Percentiles rank a stretch among this genome's conserved stretches.
phyloP scores from a whole-genome alignment of 2,797 vertebrate species.

The Pterois miles region DNA sequence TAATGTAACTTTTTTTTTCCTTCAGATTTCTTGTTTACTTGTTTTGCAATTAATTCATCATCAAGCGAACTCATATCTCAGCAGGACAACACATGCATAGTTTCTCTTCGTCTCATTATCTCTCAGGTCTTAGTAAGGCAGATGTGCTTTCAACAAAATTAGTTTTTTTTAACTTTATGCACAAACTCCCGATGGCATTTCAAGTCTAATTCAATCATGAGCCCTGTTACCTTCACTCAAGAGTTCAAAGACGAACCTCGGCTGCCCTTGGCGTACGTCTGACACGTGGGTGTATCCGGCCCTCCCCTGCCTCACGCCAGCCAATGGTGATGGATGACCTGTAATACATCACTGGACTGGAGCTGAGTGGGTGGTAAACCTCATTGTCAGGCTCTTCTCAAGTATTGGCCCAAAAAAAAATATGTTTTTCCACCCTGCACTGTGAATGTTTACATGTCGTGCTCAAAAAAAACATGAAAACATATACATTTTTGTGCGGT shows the following conservation, averaged over 20 bases:
- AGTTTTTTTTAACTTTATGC: slow-evolving; percentile 51
- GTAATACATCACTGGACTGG: slow-evolving; percentile 42
- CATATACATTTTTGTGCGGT: too few species aligned
- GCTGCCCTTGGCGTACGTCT: slow-evolving; percentile 34
- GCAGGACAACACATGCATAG: slow-evolving; percentile 13
- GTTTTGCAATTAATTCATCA: slow-evolving; percentile 44
- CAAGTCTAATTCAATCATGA: slow-evolving; percentile 49
- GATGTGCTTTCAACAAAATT: slow-evolving; percentile 40
- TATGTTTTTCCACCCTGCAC: too few species aligned
- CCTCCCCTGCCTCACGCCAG: slow-evolving; percentile 12
- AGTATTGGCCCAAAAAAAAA: too few species aligned
- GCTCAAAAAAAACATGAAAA: too few species aligned
- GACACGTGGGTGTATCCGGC: slow-evolving; percentile 35
- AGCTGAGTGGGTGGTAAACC: slow-evolving; percentile 18
- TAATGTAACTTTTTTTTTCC: slow-evolving; percentile 19
- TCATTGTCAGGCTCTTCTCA: slow-evolving; percentile 15
- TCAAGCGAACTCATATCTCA: slow-evolving; percentile 32
- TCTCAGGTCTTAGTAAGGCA: slow-evolving; percentile 24
- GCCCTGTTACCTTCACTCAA: slow-evolving; percentile 53
- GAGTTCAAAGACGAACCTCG: slow-evolving; percentile 55
- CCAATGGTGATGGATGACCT: slow-evolving; percentile 54
- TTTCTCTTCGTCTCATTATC: slow-evolving; percentile 37
- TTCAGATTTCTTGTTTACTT: slow-evolving; percentile 31
- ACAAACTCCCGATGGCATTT: slow-evolving; percentile 39
- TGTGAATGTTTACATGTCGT: too few species aligned